Conservation (phyloP, 2,888 invertebrate species). For the Pristionchus entomophagus region DNA sequence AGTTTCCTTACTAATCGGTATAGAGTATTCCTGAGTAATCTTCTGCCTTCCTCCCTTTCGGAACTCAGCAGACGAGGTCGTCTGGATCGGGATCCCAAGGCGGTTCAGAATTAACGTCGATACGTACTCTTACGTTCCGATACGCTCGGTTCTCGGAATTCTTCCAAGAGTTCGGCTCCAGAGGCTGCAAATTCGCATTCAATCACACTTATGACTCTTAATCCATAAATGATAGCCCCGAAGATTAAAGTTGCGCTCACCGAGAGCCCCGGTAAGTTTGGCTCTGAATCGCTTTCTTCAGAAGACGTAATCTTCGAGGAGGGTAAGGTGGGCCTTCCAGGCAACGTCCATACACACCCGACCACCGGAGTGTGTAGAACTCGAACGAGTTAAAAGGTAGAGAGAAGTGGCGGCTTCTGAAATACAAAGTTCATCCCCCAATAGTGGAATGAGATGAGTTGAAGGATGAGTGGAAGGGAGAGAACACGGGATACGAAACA, state of each 20-base stretch:
- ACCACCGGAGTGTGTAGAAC: conserved; percentile 48
- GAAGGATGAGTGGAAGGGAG: no score
- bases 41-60: conserved; percentile 4
- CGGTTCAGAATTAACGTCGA: conserved; percentile 69
- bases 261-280: conserved; percentile 45
- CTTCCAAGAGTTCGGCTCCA: conserved; percentile 6
- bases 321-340: conserved; percentile 44
- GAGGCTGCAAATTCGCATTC: conserved; percentile 18
- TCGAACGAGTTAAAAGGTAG: not conserved
- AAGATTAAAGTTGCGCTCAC: not conserved
- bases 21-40: not conserved
- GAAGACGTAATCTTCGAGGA: conserved; percentile 34
- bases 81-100: conserved; percentile 69
- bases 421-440: not conserved
- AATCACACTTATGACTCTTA: no score
- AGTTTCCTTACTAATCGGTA: not conserved
- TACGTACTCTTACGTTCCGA: no score
- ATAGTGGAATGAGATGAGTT: not conserved
- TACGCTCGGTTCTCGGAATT: no score
- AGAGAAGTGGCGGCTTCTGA: conserved; percentile 35
- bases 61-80: not conserved
- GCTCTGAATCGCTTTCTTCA: conserved; percentile 38
- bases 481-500: not conserved
- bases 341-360: conserved; percentile 48
- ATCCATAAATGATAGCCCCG: not conserved